A percentile compares a stretch with the other conserved stretches of the same genome.
Evolutionary conservation across 2,113 vertebrate genomes (phyloP).

Genomic region (Ginglymostoma cirratum): DNA sequence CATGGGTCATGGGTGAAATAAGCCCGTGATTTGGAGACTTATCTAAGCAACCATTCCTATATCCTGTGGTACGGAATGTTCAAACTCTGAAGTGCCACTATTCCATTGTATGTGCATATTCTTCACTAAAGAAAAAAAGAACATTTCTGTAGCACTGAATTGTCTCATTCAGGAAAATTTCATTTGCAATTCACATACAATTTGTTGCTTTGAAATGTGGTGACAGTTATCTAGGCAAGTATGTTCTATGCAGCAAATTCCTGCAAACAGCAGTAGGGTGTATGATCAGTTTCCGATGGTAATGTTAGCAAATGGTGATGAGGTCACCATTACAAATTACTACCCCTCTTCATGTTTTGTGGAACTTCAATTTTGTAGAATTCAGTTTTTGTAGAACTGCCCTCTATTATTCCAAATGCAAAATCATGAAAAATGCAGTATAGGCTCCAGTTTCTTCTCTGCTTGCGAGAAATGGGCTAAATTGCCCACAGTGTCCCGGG

Average conservation of each 20-base stretch:
- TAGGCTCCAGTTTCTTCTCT: background rate
- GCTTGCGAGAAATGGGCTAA: background rate
- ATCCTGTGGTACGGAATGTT: background rate
- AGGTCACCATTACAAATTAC: background rate
- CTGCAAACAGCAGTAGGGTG: background rate
- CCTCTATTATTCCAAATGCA: background rate
- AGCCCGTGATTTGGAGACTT: background rate
- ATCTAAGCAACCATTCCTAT: background rate
- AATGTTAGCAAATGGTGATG: background rate
- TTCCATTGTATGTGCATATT: background rate
- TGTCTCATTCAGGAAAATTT: background rate
- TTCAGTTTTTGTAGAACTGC: background rate
- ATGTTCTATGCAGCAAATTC: background rate
- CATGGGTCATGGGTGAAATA: background rate
- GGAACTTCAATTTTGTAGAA: background rate
- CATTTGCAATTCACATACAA: background rate
- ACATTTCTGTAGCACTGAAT: background rate
- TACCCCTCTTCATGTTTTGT: background rate
- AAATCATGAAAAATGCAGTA: background rate
- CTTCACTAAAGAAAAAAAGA: background rate
- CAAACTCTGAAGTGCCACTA: background rate
- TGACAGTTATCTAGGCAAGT: background rate
- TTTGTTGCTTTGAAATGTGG: background rate
- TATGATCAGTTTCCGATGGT: background rate
- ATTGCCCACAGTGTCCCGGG: no score